Evolutionary conservation across 2,888 invertebrate genomes (phyloP).

Genomic region (Mamestra brassicae): DNA sequence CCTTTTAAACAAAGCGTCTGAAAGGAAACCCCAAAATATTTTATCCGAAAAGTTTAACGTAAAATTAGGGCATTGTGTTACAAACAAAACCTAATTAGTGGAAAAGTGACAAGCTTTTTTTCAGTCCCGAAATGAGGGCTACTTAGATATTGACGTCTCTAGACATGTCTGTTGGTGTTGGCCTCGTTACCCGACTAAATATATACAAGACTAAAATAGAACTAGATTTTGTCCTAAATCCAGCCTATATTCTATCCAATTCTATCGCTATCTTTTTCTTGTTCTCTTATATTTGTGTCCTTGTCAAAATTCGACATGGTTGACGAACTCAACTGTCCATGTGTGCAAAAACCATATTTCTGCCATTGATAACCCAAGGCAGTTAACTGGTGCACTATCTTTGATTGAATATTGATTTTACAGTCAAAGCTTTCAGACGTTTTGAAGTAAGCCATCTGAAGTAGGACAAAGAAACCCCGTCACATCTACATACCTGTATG

Average conservation of each 20-base stretch:
- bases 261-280: too few species aligned
- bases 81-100: constrained; percentile 3
- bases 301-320: background rate
- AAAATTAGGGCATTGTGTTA: background rate
- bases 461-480: background rate
- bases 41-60: constrained; percentile 7
- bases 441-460: constrained; percentile 7
- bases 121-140: background rate
- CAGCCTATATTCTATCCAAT: background rate
- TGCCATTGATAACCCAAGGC: background rate
- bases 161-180: background rate
- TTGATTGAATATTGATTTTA: constrained; percentile 37
- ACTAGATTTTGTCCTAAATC: too few species aligned
- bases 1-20: background rate
- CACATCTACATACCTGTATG: background rate
- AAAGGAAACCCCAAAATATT: constrained; percentile 1
- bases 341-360: constrained; percentile 11
- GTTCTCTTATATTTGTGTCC: too few species aligned
- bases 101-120: background rate
- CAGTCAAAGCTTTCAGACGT: constrained; percentile 14
- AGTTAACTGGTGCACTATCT: constrained; percentile 21
- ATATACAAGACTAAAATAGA: background rate
- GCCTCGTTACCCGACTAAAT: background rate
- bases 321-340: background rate
- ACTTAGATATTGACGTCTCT: background rate